phyloP scores from a whole-genome alignment of 92 coral and sea anemone genomes.

The Anthopleura xanthogrammica region DNA sequence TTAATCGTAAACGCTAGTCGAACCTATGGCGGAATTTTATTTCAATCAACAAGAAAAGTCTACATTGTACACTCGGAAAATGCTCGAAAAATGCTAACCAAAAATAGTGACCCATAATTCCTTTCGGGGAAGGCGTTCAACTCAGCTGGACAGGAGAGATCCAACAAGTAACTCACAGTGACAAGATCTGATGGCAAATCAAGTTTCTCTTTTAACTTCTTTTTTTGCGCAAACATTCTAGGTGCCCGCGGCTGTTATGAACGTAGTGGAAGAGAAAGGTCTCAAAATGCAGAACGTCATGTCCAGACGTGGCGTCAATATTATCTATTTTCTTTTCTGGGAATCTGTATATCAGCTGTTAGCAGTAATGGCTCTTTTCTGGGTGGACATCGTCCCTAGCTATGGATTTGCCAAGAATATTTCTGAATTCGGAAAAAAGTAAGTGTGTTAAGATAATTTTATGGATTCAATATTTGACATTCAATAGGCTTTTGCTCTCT shows the following conservation, averaged over 20 bases:
- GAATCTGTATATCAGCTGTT: conserved; percentile 78
- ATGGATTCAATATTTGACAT: no score
- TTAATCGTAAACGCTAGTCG: no score
- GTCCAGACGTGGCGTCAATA: conserved; percentile 60
- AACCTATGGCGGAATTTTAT: no score
- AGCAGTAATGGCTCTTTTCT: conserved; percentile 54
- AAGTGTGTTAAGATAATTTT: conserved; percentile 8
- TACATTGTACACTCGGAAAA: no score
- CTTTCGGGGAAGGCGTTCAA: no score
- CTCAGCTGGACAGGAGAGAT: no score
- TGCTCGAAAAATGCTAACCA: no score
- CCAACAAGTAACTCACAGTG: no score
- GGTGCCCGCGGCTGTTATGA: conserved; percentile 81
- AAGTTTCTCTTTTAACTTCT: not conserved
- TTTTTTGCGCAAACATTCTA: not conserved
- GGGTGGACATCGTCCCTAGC: conserved; percentile 85
- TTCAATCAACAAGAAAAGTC: no score
- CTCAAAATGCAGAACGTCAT: conserved; percentile 62
- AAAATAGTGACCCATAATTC: no score
- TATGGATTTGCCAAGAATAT: conserved; percentile 74
- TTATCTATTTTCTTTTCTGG: conserved; percentile 84
- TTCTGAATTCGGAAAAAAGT: conserved; percentile 78
- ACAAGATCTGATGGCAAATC: no score
- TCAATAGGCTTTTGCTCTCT: no score
- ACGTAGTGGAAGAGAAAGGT: conserved; percentile 79